Evolutionary conservation across 2,888 invertebrate genomes (phyloP), one percentile per base, ranked within the genome.

Genomic region (Drosophila ezoana): DNA sequence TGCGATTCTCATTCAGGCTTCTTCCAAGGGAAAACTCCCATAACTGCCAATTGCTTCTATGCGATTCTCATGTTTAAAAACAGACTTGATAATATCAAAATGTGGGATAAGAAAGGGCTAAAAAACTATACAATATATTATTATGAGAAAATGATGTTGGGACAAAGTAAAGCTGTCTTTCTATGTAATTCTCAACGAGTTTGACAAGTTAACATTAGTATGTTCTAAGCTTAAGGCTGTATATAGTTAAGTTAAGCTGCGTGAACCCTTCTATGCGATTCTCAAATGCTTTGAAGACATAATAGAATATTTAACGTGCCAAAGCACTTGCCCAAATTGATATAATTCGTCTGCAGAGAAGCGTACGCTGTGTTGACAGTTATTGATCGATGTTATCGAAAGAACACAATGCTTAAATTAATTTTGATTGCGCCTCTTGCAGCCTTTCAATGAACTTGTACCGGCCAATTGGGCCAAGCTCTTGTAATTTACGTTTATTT

Each of bases 301-400:
- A 0, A 32, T n/a, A 5, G 2, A 6, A 8, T 0, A 5, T 13
- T 10, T 6, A 14, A 1, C 9, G 4, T 2, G 10, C 1, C 14
- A 3, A 45, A 32, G 3, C 2, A 6, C 1, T 6, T 18, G 0
- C 3, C 1, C 0, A 2, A 47, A 32, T 28, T n/a, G 4, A 66
- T 51, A 56, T 69, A 43, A 76, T 40, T 48, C 10, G 8, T 0
- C 0, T 11, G 44, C 51, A 61, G 62, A 11, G 49, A 6, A 59
- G 4, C 8, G 38, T 38, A n/a, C 43, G 57, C 54, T 51, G 68
- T 80, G 86, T 84, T 87, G 86, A 86, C 86, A 89, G 86, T 86
- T 89, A 86, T 86, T 89, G 86, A 86, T 86, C 86, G 87, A 85
- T 87, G 76, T 76, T 84, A 76, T 81, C 53, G 72, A 58, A 40